Conservation (phyloP, 1,140 invertebrate genomes). For the Agrypnia vestita region DNA sequence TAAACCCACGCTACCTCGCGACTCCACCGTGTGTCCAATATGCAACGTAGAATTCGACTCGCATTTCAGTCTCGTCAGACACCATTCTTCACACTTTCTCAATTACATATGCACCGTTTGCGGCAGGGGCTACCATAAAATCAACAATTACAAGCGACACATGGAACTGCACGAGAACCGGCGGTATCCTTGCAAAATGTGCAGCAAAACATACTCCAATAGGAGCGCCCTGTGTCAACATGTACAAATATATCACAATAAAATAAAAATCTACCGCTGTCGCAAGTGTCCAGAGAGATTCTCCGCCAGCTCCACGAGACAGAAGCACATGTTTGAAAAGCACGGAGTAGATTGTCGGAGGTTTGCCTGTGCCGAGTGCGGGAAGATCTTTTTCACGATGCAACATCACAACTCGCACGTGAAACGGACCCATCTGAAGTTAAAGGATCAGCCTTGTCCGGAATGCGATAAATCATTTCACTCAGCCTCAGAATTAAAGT, state of each 20-base stretch:
- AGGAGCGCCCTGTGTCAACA: slow-evolving; percentile 4
- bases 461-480: slow-evolving; percentile 15
- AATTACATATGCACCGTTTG: slow-evolving; percentile 28
- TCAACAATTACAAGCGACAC: background rate
- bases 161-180: background rate
- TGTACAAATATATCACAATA: slow-evolving; percentile 18
- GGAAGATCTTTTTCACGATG: slow-evolving; percentile 33
- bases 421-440: slow-evolving; percentile 21
- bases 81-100: slow-evolving; percentile 17
- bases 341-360: slow-evolving; percentile 31
- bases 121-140: background rate
- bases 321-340: slow-evolving; percentile 39
- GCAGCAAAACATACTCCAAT: slow-evolving; percentile 2
- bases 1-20: slow-evolving; percentile 1
- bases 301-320: slow-evolving; percentile 17
- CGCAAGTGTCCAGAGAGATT: slow-evolving; percentile 31
- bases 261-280: slow-evolving; percentile 19
- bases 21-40: slow-evolving; percentile 1
- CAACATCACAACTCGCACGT: slow-evolving; percentile 29
- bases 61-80: slow-evolving; percentile 21
- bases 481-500: slow-evolving; percentile 1
- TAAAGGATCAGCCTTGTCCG: slow-evolving; percentile 3
- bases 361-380: slow-evolving; percentile 28
- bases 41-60: slow-evolving; percentile 24
- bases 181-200: slow-evolving; percentile 3